Base-by-base conservation (phyloP, 2,888 invertebrate species). In the Erebia ligea region DNA sequence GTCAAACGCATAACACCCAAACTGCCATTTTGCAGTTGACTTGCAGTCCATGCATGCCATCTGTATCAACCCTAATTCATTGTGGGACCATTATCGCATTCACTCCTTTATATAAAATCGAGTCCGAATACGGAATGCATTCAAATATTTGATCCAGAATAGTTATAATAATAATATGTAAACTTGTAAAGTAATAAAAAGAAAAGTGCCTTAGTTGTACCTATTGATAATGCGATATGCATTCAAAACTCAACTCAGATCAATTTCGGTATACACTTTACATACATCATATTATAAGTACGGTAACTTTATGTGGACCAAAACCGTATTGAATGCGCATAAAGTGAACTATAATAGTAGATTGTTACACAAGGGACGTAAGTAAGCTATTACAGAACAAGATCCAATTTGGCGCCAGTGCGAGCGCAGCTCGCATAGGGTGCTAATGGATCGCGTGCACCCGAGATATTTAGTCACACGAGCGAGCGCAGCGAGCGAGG, bases 1-100 rank as follows among this genome's bases (percentile, higher is more conserved):
- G 10, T 52, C 52, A 52, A 17, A 8, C 17, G 2, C 10, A 17
- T 9, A 52, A 17, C 17, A 48, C 9, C 52, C 17, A 17, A 52
- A 52, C 52, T 52, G 17, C 52, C 17, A 50, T 50, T 52, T 52
- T 52, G 50, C 50, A 52, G n/a, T 52, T 52, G n/a, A 3, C 10
- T 17, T 52, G 17, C 52, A 52, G 52, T 17, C 17, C 19, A n/a
- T 52, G 52, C 8, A 9, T 9, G 8, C 9, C 17, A 17, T 52
- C 17, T 52, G 52, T 52, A 50, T 50, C 6, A 50, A 50, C 52
- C 17, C 17, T 78, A 77, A 77, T 83, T 82, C 80, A 82, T 84
- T 82, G 79, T 72, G 63, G 72, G 61, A 67, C 69, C 65, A 72
- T 48, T 56, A 59, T 63, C 57, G 63, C 67, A 71, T 66, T 66